phyloP scores from a whole-genome alignment of 2,888 invertebrate genomes.

The Rotaria sp. region DNA sequence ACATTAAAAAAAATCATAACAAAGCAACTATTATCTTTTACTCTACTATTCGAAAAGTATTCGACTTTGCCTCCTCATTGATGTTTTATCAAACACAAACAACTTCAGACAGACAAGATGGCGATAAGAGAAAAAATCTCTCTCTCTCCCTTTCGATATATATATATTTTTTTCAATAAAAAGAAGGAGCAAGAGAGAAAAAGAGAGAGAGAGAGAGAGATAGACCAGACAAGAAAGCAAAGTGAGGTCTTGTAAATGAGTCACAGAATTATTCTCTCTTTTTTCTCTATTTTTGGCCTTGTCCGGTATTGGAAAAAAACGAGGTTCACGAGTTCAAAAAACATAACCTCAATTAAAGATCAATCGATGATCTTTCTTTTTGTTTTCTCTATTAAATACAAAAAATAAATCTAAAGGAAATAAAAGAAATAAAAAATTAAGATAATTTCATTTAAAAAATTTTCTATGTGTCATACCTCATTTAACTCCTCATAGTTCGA shows the following conservation, averaged over 20 bases:
- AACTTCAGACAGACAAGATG: conserved; percentile 9
- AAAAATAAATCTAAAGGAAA: background rate
- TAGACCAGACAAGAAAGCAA: conserved; percentile 16
- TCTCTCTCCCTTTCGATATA: background rate
- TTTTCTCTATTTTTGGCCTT: conserved; percentile 9
- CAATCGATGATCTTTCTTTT: background rate
- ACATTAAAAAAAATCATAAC: background rate
- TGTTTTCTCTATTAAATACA: background rate
- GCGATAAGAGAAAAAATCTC: conserved; percentile 5
- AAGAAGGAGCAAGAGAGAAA: background rate
- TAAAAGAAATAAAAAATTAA: background rate
- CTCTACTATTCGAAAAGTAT: background rate
- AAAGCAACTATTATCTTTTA: background rate
- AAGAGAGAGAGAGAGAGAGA: background rate
- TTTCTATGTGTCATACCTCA: background rate
- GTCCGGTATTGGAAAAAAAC: background rate
- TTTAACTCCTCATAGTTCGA: background rate
- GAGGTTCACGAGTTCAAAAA: conserved; percentile 17
- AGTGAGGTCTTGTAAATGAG: conserved; percentile 19
- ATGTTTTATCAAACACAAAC: background rate
- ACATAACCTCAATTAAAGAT: conserved; percentile 12
- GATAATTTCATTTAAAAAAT: background rate
- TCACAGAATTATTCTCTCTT: conserved; percentile 2
- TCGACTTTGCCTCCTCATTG: background rate
- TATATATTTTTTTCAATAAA: conserved; percentile 10